Base-by-base conservation (phyloP, 1,140 invertebrate genomes). In the Drosophila sturtevanti region DNA sequence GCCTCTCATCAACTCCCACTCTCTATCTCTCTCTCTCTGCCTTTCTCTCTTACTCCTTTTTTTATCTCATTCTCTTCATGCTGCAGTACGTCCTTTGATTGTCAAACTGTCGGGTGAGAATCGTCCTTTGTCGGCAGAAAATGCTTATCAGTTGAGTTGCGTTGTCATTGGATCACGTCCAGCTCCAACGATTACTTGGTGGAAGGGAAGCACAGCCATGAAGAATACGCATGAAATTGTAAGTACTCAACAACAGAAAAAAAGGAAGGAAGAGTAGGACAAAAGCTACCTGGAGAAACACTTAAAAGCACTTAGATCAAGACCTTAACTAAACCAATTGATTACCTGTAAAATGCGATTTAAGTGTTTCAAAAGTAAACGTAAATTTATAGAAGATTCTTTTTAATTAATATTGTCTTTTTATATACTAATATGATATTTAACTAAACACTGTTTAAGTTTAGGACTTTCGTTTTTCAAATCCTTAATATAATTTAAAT, bases 161-260 rank as follows among this genome's bases (percentile, higher is more conserved):
- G 95, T 96, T 90, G 95, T 96, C 12, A 94, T 96, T 3, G 97
- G 97, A 11, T 96, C 97, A 18, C 93, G 96, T 77, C 97, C 97
- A 1, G 94, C 95, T 11, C 97, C 97, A 0, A 94, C 94, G 52
- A 95, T 98, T 80, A 96, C 95, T 14, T 98, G 97, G 97, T 97
- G 96, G 94, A 97, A 96, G 89, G 96, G 96, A 18, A 94, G 94
- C 76, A 93, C 93, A 0, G 93, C 94, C 67, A 93, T 97, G 77
- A 95, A 94, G 77, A 95, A 94, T 84, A 94, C 95, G 44, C 93
- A 95, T 84, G 95, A 96, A 93, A 94, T 93, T 91, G 96, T 97
- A 93, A 95, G 95, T 94, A 52, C 31, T 5, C 4, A 31, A 9
- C 4, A 31, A 31, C 14, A 24, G 21, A 11, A 11, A 16, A 21